Evolutionary conservation across 1,140 invertebrate genomes (phyloP), one percentile per base, ranked within the genome.

Genomic region (Episyrphus balteatus): DNA sequence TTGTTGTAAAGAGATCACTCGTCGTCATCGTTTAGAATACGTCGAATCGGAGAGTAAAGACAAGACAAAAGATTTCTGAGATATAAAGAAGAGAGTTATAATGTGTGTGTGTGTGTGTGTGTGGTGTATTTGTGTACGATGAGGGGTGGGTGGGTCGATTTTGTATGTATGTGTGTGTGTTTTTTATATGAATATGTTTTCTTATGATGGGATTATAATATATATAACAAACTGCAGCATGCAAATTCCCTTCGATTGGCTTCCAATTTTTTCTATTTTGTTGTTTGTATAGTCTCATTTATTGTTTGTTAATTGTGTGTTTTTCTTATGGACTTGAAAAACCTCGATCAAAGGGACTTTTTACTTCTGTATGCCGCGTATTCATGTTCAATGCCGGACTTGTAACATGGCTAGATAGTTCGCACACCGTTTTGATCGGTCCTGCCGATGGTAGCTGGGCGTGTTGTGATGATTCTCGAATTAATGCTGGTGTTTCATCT

Each of bases 351-450:
- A 55, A 66, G 13, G 62, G 62, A 37, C 44, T 57, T 50, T 66
- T 62, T 8, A 66, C 62, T 33, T 66, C 63, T 37, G 60, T 66
- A 41, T 66, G 63, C 48, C 62, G 49, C 30, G 63, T 66, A 40
- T 66, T 61, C 42, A 66, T 46, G 51, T 66, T 66, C 6, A 66
- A 62, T 45, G 63, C 60, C 37, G 62, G 63, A 33, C 59, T 51
- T 7, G 58, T 58, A 8, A 61, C 54, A 52, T 54, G 52, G 41
- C 58, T 57, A 5, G 62, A 62, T 26, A 66, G 56, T 49, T 66
- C 63, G 44, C 63, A 66, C 10, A 66, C 63, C 18, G 62, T 61
- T 49, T 66, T 66, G 32, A 66, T 66, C 43, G 63, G 56, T 50
- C 61, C 62, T n/a, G 60, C 51, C 15, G 62, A 47, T 51, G 21